These are phyloP conservation scores for Anoplolepis gracilipes DNA, from an alignment of 1,140 invertebrate species.

Conservation along the genomic window DNA sequence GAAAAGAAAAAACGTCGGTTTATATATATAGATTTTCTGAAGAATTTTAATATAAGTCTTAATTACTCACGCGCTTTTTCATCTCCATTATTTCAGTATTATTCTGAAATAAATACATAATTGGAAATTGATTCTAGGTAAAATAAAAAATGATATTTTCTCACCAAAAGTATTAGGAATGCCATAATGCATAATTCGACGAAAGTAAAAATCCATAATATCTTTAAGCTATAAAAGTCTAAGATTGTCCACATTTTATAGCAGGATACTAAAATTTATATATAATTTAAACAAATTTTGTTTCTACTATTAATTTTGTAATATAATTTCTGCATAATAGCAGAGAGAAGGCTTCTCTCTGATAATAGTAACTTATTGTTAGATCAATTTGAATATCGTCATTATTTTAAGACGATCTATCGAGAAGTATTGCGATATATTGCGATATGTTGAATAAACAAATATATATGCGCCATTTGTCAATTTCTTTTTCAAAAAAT, in stretches of 20 bases:
- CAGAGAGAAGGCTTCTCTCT: too few relatives aligned
- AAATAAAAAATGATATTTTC: conserved; percentile 37
- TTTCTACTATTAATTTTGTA: neutral
- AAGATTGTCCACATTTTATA: conserved; percentile 37
- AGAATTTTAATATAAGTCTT: neutral
- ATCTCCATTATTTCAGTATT: conserved; percentile 68
- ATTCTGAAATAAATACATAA: conserved; percentile 68
- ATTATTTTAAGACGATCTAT: neutral
- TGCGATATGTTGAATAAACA: too few relatives aligned
- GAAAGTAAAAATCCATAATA: conserved; percentile 76
- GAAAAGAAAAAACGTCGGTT: neutral
- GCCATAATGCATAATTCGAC: conserved; percentile 67
- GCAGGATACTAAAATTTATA: neutral
- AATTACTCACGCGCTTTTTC: conserved; percentile 71
- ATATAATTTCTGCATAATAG: too few relatives aligned
- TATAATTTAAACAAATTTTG: conserved; percentile 38
- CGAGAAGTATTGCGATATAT: neutral
- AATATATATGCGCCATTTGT: neutral
- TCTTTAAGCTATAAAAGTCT: conserved; percentile 70
- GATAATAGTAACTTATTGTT: neutral
- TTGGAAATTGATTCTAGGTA: neutral
- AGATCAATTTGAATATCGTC: neutral
- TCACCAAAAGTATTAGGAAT: conserved; percentile 76
- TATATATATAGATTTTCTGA: too few relatives aligned
- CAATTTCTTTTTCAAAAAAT: neutral